Evolutionary conservation across 2,797 vertebrate genomes (phyloP), one percentile per base, ranked within the genome.

Genomic region (Corythornis leucogaster): DNA sequence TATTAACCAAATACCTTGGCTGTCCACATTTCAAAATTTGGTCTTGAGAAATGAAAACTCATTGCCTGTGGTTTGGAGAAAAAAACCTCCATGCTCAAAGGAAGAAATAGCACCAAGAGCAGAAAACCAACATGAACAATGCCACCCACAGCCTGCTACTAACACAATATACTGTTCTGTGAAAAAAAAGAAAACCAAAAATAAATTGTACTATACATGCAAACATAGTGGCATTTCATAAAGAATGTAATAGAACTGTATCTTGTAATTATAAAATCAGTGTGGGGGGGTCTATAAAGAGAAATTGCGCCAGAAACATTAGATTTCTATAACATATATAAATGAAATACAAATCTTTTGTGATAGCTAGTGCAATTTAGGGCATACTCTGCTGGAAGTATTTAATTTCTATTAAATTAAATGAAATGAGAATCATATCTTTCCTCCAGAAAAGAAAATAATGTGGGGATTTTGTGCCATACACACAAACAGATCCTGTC

Each of bases 141-240:
- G 48, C 43, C 78, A 91, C 70, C 48, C 77, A 76, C 48, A 59
- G 55, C 31, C 74, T 79, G 38, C 35, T 51, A 66, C 53, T 62
- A 84, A 73, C 35, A 76, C 33, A 82, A 40, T 43, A n/a, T 63
- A 59, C 40, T 81, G 31, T 35, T 63, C 38, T 62, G 15, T 58
- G 40, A 69, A 81, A 92, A 92, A 77, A 67, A 76, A 77, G 69
- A 85, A 35, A 74, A 84, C 78, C 74, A 67, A 76, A 77, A 73
- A 85, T 31, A 74, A 84, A 35, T 35, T 19, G 7, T 46, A 40
- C 51, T 58, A 71, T 70, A 63, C 22, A 62, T 90, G 59, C 38
- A 81, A 90, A 89, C 26, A 76, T 12, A 84, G 21, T 64, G 42
- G 11, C 6, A 30, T 84, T 94, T 91, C 33, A 5, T 22, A 69